Evolutionary conservation across 2,888 invertebrate species (phyloP).

Genomic region (Dryocosmus kuriphilus): DNA sequence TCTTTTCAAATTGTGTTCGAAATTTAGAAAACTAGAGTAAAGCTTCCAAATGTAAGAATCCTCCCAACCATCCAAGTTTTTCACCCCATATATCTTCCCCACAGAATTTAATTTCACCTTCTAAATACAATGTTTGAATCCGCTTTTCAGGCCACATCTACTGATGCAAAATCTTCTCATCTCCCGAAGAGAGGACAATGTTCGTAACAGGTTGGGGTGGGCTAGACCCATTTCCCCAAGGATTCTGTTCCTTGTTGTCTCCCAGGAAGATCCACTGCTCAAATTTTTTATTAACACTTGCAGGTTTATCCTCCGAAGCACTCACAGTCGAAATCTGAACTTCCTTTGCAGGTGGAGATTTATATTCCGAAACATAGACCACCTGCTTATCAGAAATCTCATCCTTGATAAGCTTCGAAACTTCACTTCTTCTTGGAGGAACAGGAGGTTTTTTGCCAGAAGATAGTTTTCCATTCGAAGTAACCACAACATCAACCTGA

Average conservation of each 20-base stretch:
- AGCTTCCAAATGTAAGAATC: not conserved
- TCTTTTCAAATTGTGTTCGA: not conserved
- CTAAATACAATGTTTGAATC: not conserved
- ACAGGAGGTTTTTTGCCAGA: constrained; percentile 77
- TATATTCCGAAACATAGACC: constrained; percentile 74
- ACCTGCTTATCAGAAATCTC: constrained; percentile 69
- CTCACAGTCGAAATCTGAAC: constrained; percentile 51
- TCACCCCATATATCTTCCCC: not conserved
- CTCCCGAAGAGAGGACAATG: constrained; percentile 68
- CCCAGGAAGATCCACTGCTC: constrained; percentile 76
- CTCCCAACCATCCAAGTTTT: not conserved
- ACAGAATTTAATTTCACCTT: not conserved
- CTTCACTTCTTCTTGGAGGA: constrained; percentile 78
- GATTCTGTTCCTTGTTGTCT: constrained; percentile 69
- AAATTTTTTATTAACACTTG: constrained; percentile 64
- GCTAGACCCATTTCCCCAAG: constrained; percentile 68
- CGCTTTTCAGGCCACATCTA: not conserved
- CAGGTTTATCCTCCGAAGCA: constrained; percentile 41
- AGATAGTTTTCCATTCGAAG: constrained; percentile 71
- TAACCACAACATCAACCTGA: constrained; percentile 62
- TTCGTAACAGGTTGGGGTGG: constrained; percentile 72
- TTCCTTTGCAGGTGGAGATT: constrained; percentile 60
- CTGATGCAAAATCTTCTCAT: constrained; percentile 56
- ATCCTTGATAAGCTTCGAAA: constrained; percentile 68
- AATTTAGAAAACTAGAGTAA: not conserved